Percentiles rank a stretch among this genome's conserved stretches.
Evolutionary conservation across 2,888 invertebrate genomes (phyloP).

Genomic region (Mamestra brassicae): DNA sequence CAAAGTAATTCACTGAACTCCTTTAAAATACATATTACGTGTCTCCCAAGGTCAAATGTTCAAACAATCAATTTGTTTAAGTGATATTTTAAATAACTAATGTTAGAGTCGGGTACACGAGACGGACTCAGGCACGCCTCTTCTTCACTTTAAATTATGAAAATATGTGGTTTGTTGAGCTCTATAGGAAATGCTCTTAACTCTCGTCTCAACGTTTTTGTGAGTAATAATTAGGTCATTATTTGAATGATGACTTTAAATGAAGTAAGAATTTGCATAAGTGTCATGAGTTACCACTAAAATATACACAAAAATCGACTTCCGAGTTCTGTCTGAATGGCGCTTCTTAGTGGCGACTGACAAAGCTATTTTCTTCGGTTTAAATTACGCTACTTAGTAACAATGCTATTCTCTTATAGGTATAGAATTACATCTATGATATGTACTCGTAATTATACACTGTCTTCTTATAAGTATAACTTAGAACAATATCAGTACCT

Average conservation of each 20-base stretch:
- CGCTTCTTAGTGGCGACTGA: neutral
- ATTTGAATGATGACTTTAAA: neutral
- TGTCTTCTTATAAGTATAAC: too few relatives aligned
- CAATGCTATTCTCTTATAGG: too few relatives aligned
- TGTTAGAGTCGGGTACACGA: conserved; percentile 22
- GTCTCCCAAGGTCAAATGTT: conserved; percentile 12
- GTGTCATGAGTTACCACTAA: neutral
- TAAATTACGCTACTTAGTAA: too few relatives aligned
- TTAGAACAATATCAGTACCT: too few relatives aligned
- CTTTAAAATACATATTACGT: conserved; percentile 50
- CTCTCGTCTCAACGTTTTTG: neutral
- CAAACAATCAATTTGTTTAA: conserved; percentile 25
- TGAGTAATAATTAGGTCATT: neutral
- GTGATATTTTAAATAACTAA: conserved; percentile 4
- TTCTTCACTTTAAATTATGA: neutral
- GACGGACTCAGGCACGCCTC: neutral
- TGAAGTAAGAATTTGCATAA: neutral
- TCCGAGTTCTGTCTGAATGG: neutral
- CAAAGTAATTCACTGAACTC: too few relatives aligned
- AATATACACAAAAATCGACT: neutral
- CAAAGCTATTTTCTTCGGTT: neutral
- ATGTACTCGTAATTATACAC: too few relatives aligned
- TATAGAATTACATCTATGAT: too few relatives aligned
- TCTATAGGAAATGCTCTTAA: neutral
- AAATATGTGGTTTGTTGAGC: neutral